Base-by-base conservation (phyloP, 2,888 invertebrate species). In the Tiliacea citrago region DNA sequence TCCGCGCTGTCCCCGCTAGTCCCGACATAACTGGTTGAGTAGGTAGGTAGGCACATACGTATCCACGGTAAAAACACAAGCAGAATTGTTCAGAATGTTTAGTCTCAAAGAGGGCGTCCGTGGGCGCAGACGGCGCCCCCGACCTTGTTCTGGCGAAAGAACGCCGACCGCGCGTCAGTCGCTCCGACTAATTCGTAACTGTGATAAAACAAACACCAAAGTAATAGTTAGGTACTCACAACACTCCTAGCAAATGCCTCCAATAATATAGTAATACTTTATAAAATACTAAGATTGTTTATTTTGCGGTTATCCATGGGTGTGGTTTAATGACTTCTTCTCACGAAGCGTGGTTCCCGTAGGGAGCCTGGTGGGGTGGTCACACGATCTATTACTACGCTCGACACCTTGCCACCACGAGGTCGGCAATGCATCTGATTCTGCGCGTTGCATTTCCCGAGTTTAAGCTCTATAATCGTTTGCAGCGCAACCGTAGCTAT, bases 61-160 rank as follows among this genome's bases (percentile, higher is more conserved):
- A 91, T 90, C 57, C 39, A 63, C 84, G 89, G 67, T 51, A 70
- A 93, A 92, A 92, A 93, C 89, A 91, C 83, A 86, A 90, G 89
- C 84, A 84, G 75, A 83, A 85, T 86, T 78, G 85, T 90, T 91
- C 92, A 94, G 94, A 83, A 86, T 79, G 85, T 90, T 92, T 92
- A 95, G 95, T 95, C 90, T 91, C 81, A 90, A 91, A 93, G 91
- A 91, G 92, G 91, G 93, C 92, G 94, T 93, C 92, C 86, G 88
- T 89, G 91, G 92, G 91, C 93, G 93, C 92, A 93, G 91, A 91
- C 93, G 93, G 91, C 90, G 93, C 92, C 91, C 90, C 83, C 86
- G 84, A 90, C 90, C 87, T 90, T 90, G 87, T 79, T 76, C 62
- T 86, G 79, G 82, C 79, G 75, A 85, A 80, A 79, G 62, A 77